phyloP scores from a whole-genome alignment of 2,888 invertebrate species.

The Mythimna loreyi region DNA sequence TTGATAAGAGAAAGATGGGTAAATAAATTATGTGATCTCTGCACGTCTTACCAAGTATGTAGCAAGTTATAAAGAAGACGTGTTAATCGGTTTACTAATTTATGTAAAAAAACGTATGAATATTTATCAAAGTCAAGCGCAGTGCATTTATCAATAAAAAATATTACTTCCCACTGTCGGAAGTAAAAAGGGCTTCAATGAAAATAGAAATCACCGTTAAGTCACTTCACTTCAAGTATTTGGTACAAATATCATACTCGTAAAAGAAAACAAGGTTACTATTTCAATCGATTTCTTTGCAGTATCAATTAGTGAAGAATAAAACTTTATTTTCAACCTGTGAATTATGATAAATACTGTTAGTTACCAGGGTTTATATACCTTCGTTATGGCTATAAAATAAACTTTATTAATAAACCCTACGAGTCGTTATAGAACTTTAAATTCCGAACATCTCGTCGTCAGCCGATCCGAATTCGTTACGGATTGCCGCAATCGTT shows the following conservation, averaged over 20 bases:
- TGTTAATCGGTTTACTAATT: slow-evolving; percentile 43
- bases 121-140: slow-evolving; percentile 38
- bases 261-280: slow-evolving; percentile 51
- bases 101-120: slow-evolving; percentile 43
- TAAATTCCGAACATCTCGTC: slow-evolving; percentile 72
- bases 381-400: slow-evolving; percentile 66
- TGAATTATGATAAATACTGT: slow-evolving; percentile 68
- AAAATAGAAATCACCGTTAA: slow-evolving; percentile 43
- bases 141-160: slow-evolving; percentile 50
- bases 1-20: neutral
- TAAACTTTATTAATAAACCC: slow-evolving; percentile 68
- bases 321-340: slow-evolving; percentile 45
- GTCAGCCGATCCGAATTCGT: slow-evolving; percentile 71
- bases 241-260: slow-evolving; percentile 23
- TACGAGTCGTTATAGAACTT: slow-evolving; percentile 71
- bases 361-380: slow-evolving; percentile 66
- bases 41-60: neutral
- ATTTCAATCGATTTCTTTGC: slow-evolving; percentile 50
- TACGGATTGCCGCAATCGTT: slow-evolving; percentile 73
- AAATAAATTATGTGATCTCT: slow-evolving; percentile 18
- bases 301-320: slow-evolving; percentile 59
- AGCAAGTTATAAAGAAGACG: slow-evolving; percentile 18
- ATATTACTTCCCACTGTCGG: slow-evolving; percentile 27
- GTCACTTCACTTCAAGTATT: slow-evolving; percentile 28
- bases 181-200: slow-evolving; percentile 41